These are phyloP conservation scores for Mastomys natalensis DNA, from an alignment of 2,113 vertebrate species.

Conservation along the genomic window DNA sequence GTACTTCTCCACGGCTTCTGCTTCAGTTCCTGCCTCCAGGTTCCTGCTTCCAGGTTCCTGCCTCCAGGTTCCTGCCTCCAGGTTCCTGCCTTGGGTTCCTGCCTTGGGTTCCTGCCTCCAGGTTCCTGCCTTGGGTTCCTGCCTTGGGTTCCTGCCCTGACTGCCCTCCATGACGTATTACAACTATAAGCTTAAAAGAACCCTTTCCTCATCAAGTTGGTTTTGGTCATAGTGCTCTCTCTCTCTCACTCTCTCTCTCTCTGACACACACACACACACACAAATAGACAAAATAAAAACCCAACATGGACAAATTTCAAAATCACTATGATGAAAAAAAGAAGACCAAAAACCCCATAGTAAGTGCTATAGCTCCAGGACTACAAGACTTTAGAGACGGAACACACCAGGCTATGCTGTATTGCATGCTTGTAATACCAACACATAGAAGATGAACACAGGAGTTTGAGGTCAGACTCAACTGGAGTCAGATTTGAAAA, in stretches of 20 bases:
- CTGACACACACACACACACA: too few species aligned
- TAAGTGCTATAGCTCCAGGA: background rate
- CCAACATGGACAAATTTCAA: background rate
- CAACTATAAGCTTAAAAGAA: background rate
- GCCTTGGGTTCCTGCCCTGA: background rate
- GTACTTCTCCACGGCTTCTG: background rate
- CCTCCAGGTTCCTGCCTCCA: background rate
- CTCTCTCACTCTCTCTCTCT: too few species aligned
- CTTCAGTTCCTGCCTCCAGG: background rate
- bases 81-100: background rate
- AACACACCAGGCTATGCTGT: background rate
- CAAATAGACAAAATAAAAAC: background rate
- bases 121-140: background rate
- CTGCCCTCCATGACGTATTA: background rate
- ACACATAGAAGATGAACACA: background rate
- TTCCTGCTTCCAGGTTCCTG: too few species aligned
- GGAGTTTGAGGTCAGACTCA: background rate
- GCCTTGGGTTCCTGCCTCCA: too few species aligned
- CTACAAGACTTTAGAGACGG: background rate
- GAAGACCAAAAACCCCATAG: background rate
- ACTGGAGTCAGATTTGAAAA: background rate
- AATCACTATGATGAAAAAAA: background rate
- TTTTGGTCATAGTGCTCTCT: background rate
- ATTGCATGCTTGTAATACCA: background rate
- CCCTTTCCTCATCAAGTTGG: background rate